Percentiles rank a stretch among this genome's conserved stretches.
Evolutionary conservation across 2,113 vertebrate genomes (phyloP).

Genomic region (Oryzias celebensis): DNA sequence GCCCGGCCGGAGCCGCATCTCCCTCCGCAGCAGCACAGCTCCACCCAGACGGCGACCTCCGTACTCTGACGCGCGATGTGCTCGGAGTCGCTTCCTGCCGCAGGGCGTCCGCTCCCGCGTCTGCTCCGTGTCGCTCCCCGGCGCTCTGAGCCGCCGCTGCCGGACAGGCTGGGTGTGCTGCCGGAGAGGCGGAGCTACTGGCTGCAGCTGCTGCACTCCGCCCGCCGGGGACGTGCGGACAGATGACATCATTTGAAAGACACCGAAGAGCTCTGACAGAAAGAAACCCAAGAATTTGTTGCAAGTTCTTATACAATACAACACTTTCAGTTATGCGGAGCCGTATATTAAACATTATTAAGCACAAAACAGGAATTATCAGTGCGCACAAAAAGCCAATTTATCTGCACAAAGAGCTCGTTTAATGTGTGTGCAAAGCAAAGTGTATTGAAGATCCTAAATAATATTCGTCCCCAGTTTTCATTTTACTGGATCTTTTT

Average conservation of each 20-base stretch:
- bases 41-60: neutral
- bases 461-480: too few relatives aligned
- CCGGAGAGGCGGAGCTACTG: conserved; percentile 72
- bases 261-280: too few relatives aligned
- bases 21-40: conserved; percentile 7
- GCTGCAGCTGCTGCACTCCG: conserved; percentile 58
- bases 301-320: too few relatives aligned
- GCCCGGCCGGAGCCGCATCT: conserved; percentile 67
- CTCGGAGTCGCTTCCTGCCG: conserved; percentile 13
- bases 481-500: too few relatives aligned
- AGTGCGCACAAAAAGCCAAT: too few relatives aligned
- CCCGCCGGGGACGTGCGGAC: conserved; percentile 24
- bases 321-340: too few relatives aligned
- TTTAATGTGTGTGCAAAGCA: too few relatives aligned
- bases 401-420: too few relatives aligned
- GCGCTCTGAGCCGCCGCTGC: conserved; percentile 14
- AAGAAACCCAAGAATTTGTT: too few relatives aligned
- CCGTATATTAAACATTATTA: too few relatives aligned
- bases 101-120: neutral
- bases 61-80: neutral
- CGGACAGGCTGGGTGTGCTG: conserved; percentile 64
- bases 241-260: neutral
- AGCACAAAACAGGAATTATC: too few relatives aligned
- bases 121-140: neutral
- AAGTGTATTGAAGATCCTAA: too few relatives aligned